Evolutionary conservation across 2,113 vertebrate species (phyloP), one percentile per base, ranked within the genome.

Genomic region (Anser cygnoides): DNA sequence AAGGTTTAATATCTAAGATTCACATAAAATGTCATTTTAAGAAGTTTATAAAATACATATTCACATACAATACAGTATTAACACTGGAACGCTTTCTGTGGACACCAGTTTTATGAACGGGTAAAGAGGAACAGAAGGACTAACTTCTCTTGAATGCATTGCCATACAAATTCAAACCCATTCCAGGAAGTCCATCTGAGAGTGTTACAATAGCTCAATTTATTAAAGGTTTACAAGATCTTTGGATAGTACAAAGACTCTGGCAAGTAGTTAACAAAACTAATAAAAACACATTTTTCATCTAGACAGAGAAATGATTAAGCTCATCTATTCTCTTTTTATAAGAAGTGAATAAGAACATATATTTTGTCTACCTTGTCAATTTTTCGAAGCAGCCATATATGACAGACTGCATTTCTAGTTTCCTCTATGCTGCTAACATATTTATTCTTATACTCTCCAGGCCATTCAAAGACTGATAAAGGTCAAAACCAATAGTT

Each of bases 171-270:
- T 23, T 68, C 68, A 88, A 88, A 84, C 73, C 59, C 39, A 81
- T 88, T 83, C 58, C 33, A 59, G 71, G 11, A 86, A 71, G 57
- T 29, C 87, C 62, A 10, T 55, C 46, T 87, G 7, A 81, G 66
- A 91, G 35, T 3, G 80, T 85, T 86, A 85, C 83, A 66, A 71
- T 77, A 90, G 76, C n/a, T 88, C 72, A 35, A 25, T 89, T 89
- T 72, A 91, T 35, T 31, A 79, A 68, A 89, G 57, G 73, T 84
- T 96, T 92, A 84, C 37, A 86, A 89, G 77, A 77, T 65, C 81
- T 92, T 76, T 52, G n/a, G 46, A 62, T 63, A 23, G 59, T 37
- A 70, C 55, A 72, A 75, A 94, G 59, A 93, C 67, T 90, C 50
- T 50, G 31, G 62, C 35, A 91, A 90, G 74, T 50, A 84, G 57